Evolutionary conservation across 2,888 invertebrate genomes (phyloP), one percentile per base, ranked within the genome.

Genomic region (Leptarthrus brevirostris): DNA sequence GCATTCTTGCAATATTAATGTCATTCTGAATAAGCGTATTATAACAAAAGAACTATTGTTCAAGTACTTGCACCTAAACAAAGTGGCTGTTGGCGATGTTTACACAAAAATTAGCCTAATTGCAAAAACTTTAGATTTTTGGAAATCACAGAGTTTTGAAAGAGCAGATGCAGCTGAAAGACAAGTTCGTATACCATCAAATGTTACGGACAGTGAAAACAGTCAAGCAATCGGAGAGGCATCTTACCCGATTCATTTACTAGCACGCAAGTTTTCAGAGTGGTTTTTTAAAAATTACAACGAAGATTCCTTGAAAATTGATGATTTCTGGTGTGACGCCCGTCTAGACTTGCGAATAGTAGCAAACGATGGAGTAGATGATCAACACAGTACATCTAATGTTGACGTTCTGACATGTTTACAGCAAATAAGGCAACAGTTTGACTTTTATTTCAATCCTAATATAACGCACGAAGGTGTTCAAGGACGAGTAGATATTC

Each of bases 261-360:
- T 90, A 78, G 88, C 89, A 0, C 79, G 85, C n/a, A 84, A 88
- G 77, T 90, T 90, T 81, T 79, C 86, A 0, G 84, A 86, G 74
- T 90, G 90, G 90, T 90, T 88, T 80, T 90, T 88, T 75, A 79
- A 81, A 70, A 78, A 83, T 78, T 80, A 83, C 79, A 81, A 87
- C 77, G 79, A 81, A 1, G 80, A 82, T 64, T 81, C 80, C 22
- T 82, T 89, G 24, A 85, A 84, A 22, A 72, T 82, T 0, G 84
- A 86, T 26, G 89, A 90, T 79, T 89, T 90, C 78, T 90, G 87
- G 87, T 79, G 80, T 6, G 89, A 90, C 79, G 85, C 86, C 0
- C 69, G 75, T 0, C 66, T 85, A 6, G 47, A 79, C 5, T 52
- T 85, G 2, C 77, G 78, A 14, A 80, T 83, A 58, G 10, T 64